Percentiles rank a stretch among this genome's conserved stretches.
Evolutionary conservation across 2,113 vertebrate species (phyloP).

Genomic region (Dasyurus viverrinus): DNA sequence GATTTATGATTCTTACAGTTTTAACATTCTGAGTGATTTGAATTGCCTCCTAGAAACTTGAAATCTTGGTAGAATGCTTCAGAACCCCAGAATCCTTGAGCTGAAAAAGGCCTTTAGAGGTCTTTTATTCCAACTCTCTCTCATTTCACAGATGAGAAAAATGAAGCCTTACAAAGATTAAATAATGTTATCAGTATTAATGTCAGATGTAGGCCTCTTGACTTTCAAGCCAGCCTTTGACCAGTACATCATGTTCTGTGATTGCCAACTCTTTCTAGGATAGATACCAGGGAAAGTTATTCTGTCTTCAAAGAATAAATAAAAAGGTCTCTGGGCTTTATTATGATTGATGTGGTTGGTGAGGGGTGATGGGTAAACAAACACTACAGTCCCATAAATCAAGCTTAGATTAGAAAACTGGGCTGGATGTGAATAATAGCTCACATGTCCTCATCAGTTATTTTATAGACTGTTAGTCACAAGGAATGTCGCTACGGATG

Average conservation of each 20-base stretch:
- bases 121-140: neutral
- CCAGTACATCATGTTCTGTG: conserved; percentile 22
- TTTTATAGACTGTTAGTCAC: conserved; percentile 42
- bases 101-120: neutral
- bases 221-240: neutral
- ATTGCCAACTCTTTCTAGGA: neutral
- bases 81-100: conserved; percentile 18
- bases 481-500: conserved; percentile 14
- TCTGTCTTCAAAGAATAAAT: conserved; percentile 65
- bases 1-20: neutral
- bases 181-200: neutral
- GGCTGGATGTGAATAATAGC: conserved; percentile 60
- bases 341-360: conserved; percentile 60
- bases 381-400: conserved; percentile 59
- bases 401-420: neutral
- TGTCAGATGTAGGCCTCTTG: neutral
- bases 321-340: conserved; percentile 62
- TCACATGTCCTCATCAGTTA: conserved; percentile 56
- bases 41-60: neutral
- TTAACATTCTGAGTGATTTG: neutral
- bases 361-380: conserved; percentile 63
- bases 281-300: conserved; percentile 37
- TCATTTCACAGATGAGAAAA: neutral
- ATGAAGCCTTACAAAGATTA: neutral
- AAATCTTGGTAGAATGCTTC: neutral